Evolutionary conservation across 1,140 invertebrate species (phyloP), one percentile per base, ranked within the genome.

Genomic region (Drosophila albomicans): DNA sequence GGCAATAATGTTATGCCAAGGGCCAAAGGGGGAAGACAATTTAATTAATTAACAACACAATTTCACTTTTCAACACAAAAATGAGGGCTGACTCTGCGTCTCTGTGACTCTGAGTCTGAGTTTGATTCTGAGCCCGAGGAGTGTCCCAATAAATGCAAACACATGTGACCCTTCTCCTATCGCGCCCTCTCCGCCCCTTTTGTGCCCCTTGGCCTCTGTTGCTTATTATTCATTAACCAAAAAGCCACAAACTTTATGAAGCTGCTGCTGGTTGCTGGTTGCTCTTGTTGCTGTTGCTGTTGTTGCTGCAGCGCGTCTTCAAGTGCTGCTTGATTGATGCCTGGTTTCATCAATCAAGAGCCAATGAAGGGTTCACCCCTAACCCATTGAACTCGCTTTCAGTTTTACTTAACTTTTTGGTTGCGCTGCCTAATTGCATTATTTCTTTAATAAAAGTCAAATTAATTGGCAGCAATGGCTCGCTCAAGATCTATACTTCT

Each of bases 391-490:
- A 86, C 78, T 52, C 71, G 30, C 41, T 66, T 61, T 73, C 43
- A 43, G 57, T 56, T 25, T 20, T 54, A 28, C 32, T 71, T 10
- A 51, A 72, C 28, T 52, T 62, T 58, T 78, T 64, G 63, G 70
- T 48, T 63, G 52, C 43, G 46, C 38, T 59, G 69, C 45, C 52
- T 88, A 88, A 88, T 88, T 88, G 77, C 78, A 88, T 88, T 84
- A 88, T 84, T 78, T 80, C 70, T 75, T 82, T 73, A 81, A 88
- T 84, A 78, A 88, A 88, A 81, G 80, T 89, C 84, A 81, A 84
- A 70, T 76, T 81, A 82, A 82, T 58, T 73, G 35, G 28, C 56
- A 73, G 35, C 16, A 54, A 51, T 16, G 35, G 35, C 15, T 43
- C 46, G 38, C 28, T 45, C 28, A 73, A 61, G 25, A 61, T 45